Evolutionary conservation across 2,888 invertebrate species (phyloP).

Genomic region (Perdita meconis): DNA sequence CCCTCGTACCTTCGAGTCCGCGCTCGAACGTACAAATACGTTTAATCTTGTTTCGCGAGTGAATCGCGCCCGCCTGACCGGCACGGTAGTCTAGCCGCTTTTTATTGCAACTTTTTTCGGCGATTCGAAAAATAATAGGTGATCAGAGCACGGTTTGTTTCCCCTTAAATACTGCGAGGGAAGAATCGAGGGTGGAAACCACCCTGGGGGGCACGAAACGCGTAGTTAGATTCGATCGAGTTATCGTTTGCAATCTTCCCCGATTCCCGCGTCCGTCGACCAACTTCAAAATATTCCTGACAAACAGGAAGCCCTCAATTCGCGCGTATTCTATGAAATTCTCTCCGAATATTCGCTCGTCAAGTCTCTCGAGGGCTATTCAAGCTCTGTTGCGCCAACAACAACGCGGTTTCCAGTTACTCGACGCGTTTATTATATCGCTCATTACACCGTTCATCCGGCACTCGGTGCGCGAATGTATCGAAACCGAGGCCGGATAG

Average conservation of each 20-base stretch:
- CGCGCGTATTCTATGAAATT: neutral
- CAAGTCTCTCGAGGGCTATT: constrained; percentile 3
- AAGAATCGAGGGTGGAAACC: neutral
- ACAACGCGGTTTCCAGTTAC: constrained; percentile 53
- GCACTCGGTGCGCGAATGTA: constrained; percentile 20
- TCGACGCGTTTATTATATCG: constrained; percentile 43
- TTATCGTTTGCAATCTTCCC: neutral
- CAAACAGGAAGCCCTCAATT: neutral
- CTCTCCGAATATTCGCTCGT: neutral
- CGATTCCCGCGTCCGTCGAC: neutral
- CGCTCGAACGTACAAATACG: constrained; percentile 67
- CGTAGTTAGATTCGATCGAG: neutral
- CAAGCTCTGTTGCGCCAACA: neutral
- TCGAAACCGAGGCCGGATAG: constrained; percentile 29
- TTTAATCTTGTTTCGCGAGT: constrained; percentile 70
- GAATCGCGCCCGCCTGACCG: constrained; percentile 40
- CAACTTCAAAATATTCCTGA: constrained; percentile 2
- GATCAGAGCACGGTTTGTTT: constrained; percentile 25
- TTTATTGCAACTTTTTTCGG: constrained; percentile 8
- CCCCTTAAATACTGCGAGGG: neutral
- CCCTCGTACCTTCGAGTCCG: constrained; percentile 28
- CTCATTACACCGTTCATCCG: constrained; percentile 39
- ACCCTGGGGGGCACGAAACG: neutral
- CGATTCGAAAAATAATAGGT: constrained; percentile 21
- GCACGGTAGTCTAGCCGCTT: constrained; percentile 22